Evolutionary conservation across 92 coral and sea anemone genomes (phyloP).

Genomic region (Blastomussa wellsi): DNA sequence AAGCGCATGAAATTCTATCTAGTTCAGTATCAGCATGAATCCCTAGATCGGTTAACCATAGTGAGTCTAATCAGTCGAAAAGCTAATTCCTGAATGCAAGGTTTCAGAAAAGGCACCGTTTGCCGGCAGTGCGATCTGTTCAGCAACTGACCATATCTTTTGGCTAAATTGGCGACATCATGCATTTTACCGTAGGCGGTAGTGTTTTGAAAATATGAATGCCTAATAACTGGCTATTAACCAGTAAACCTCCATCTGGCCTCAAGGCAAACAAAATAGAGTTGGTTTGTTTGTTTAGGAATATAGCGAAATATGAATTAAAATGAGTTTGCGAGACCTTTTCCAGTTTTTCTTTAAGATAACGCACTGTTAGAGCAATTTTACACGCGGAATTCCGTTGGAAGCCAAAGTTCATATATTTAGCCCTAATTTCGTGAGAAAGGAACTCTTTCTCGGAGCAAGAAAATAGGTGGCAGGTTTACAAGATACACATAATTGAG

Average conservation of each 20-base stretch:
- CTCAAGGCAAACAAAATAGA: slow-evolving; percentile 9
- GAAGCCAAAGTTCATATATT: neutral
- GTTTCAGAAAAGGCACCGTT: neutral
- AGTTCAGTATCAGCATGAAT: neutral
- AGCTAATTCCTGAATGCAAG: neutral
- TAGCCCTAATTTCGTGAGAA: neutral
- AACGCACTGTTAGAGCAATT: neutral
- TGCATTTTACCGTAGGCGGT: neutral
- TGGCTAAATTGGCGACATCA: neutral
- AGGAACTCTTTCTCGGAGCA: neutral
- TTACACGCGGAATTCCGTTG: neutral
- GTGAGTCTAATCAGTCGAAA: neutral
- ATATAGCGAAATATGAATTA: slow-evolving; percentile 19
- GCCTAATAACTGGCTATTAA: slow-evolving; percentile 13
- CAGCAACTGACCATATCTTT: neutral
- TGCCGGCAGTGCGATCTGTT: neutral
- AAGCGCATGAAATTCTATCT: slow-evolving; percentile 22
- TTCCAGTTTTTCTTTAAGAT: neutral
- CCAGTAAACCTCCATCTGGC: slow-evolving; percentile 25
- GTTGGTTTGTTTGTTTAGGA: slow-evolving; percentile 27
- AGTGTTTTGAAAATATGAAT: neutral
- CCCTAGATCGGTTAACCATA: neutral
- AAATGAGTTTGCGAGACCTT: neutral
- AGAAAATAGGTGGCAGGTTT: neutral
- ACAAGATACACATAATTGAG: slow-evolving; percentile 19